Evolutionary conservation across 1,140 invertebrate genomes (phyloP).

Genomic region (Drosophila persimilis): DNA sequence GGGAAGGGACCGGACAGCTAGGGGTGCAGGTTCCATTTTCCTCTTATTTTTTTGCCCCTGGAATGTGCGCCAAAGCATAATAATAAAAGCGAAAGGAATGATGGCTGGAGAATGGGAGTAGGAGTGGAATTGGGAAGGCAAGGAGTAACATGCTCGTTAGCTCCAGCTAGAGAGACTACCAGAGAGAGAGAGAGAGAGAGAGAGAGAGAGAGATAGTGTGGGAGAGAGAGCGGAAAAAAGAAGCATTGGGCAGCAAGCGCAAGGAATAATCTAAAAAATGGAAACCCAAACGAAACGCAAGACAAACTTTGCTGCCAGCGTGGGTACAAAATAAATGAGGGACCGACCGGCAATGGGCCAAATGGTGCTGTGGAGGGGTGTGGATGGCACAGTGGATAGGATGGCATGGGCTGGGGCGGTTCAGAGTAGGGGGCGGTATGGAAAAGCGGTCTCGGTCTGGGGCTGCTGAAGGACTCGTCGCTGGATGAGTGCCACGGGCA

Average conservation of each 20-base stretch:
- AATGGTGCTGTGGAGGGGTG: not conserved
- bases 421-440: not conserved
- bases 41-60: slow-evolving; percentile 53
- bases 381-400: slow-evolving; percentile 1
- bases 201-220: not conserved
- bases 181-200: slow-evolving; percentile 32
- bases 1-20: slow-evolving; percentile 5
- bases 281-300: slow-evolving; percentile 79
- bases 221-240: slow-evolving; percentile 18
- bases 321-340: slow-evolving; percentile 80
- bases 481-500: slow-evolving; percentile 78
- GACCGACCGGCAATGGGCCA: slow-evolving; percentile 26
- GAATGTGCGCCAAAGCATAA: slow-evolving; percentile 80
- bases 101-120: not conserved
- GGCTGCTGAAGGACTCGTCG: slow-evolving; percentile 67
- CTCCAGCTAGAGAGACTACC: slow-evolving; percentile 44
- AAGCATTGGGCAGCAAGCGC: slow-evolving; percentile 50
- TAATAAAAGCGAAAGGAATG: slow-evolving; percentile 74
- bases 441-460: slow-evolving; percentile 10
- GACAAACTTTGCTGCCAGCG: slow-evolving; percentile 79
- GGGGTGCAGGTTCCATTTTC: slow-evolving; percentile 56
- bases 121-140: slow-evolving; percentile 38
- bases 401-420: not conserved
- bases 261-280: slow-evolving; percentile 82
- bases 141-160: slow-evolving; percentile 81